phyloP scores from a whole-genome alignment of 2,113 vertebrate genomes.

The Callocephalon fimbriatum region DNA sequence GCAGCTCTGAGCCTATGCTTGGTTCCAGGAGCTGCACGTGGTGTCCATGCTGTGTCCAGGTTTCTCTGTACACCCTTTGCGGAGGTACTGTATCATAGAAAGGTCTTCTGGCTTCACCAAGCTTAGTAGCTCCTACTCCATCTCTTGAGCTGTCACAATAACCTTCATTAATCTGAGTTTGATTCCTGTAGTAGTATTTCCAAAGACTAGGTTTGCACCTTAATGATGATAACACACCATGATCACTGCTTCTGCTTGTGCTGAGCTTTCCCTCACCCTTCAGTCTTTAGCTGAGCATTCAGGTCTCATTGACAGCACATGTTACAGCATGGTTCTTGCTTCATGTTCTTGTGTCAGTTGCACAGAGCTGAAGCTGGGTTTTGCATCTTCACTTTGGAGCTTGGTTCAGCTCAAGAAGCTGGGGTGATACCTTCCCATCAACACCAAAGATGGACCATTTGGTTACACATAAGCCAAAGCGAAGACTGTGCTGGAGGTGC shows the following conservation, averaged over 20 bases:
- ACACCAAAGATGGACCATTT: not conserved
- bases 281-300: not conserved
- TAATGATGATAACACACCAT: accelerated
- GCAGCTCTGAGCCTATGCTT: not conserved
- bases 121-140: not conserved
- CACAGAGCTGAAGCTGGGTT: not conserved
- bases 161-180: not conserved
- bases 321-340: not conserved
- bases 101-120: not conserved
- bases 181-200: not conserved
- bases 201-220: not conserved
- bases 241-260: not conserved
- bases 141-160: not conserved
- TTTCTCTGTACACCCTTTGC: not conserved
- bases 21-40: not conserved
- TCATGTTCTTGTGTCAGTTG: not conserved
- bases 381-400: not conserved
- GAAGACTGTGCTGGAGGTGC: not conserved
- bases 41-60: accelerated
- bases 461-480: not conserved
- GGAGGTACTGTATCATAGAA: not conserved
- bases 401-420: not conserved
- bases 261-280: not conserved
- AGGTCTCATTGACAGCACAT: not conserved
- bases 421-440: not conserved